Evolutionary conservation across 2,797 vertebrate genomes (phyloP).

Genomic region (Typhlichthys subterraneus): DNA sequence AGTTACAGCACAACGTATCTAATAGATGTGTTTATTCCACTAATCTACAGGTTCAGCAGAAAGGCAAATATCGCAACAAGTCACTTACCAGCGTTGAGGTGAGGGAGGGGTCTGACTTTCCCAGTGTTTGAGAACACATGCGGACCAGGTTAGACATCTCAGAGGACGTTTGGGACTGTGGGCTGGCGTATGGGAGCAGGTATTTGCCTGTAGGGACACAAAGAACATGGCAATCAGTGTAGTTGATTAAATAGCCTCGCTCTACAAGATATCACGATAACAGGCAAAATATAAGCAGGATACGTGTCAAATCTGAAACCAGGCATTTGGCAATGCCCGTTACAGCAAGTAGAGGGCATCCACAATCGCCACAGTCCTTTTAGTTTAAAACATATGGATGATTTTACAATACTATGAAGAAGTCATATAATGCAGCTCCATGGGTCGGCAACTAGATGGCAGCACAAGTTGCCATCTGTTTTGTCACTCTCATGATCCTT

Average conservation of each 20-base stretch:
- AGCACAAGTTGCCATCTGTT: constrained; percentile 18
- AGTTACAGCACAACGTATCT: too few relatives aligned
- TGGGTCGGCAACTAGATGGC: constrained; percentile 53
- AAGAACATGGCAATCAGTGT: neutral
- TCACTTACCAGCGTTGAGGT: constrained; percentile 87
- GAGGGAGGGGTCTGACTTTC: constrained; percentile 94
- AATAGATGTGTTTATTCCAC: neutral
- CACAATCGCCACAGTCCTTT: too few relatives aligned
- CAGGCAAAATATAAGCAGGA: neutral
- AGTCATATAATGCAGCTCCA: constrained; percentile 1
- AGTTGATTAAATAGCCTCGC: neutral
- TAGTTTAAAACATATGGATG: too few relatives aligned
- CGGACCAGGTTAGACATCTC: constrained; percentile 92
- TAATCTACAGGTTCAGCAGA: neutral
- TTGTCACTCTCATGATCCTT: neutral
- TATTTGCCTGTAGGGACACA: constrained; percentile 84
- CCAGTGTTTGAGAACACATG: constrained; percentile 87
- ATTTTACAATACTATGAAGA: constrained; percentile 17
- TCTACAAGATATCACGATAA: neutral
- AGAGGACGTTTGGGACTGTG: constrained; percentile 67
- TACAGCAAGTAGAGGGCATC: neutral
- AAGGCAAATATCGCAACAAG: neutral
- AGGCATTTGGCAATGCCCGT: constrained; percentile 18
- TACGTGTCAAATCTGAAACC: neutral
- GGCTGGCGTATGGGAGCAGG: constrained; percentile 79